Conservation (phyloP, 35 echinoderm and acorn worm genomes). For the Acanthaster planci region DNA sequence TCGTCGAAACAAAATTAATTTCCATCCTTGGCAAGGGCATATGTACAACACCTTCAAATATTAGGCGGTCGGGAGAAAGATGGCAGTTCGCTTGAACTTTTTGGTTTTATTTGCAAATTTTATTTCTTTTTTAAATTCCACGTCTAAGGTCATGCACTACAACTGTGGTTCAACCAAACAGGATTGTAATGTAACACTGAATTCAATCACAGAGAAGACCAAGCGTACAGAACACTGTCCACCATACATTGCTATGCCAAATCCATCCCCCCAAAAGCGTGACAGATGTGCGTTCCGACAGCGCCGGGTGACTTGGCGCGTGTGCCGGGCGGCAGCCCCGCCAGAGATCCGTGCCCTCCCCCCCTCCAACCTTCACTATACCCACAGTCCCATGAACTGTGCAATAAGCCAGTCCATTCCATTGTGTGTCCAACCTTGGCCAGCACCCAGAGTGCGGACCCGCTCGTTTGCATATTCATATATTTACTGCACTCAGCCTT, state of each 20-base stretch:
- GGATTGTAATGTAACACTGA: too few species aligned
- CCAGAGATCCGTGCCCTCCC: background rate
- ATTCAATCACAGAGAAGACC: too few species aligned
- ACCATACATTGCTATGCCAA: background rate
- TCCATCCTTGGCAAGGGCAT: too few species aligned
- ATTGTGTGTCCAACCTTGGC: background rate
- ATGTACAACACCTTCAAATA: too few species aligned
- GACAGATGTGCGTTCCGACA: background rate
- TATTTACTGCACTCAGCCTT: background rate
- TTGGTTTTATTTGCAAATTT: too few species aligned
- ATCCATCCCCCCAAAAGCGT: background rate
- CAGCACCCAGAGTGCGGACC: background rate
- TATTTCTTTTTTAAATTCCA: too few species aligned
- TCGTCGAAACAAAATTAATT: too few species aligned
- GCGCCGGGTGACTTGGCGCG: background rate
- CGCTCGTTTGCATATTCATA: conserved; percentile 23
- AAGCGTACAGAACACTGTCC: too few species aligned
- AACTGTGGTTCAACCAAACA: too few species aligned
- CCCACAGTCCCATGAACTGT: background rate
- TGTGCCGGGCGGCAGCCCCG: background rate
- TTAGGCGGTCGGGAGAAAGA: too few species aligned
- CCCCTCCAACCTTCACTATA: background rate
- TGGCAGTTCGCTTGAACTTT: too few species aligned
- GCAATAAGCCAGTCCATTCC: background rate
- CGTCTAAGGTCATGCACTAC: too few species aligned